Base-by-base conservation (phyloP, 2,113 vertebrate species). In the Pseudopipra pipra region DNA sequence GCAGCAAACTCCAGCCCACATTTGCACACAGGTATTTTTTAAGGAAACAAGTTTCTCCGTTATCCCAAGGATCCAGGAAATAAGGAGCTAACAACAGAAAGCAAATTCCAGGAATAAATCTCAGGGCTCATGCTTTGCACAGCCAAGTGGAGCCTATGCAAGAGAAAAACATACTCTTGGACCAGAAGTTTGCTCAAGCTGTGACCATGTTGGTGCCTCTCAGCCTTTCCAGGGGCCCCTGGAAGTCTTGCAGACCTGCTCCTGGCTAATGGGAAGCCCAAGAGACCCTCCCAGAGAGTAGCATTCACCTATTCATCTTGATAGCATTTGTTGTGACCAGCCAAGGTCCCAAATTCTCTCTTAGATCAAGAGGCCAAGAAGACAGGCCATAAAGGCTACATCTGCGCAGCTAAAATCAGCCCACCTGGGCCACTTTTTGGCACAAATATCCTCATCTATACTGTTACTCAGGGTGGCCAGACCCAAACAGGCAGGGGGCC, bases 381-480 rank as follows among this genome's bases (percentile, higher is more conserved):
- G 76, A 37, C 20, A 61, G 56, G 30, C 35, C 21, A 6, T 31
- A 39, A 61, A 71, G 9, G 8, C 30, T 35, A 1, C 6, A 25
- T 5, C 7, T 59, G 5, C 25, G 27, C 30, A 35, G 41, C 6
- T 67, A 86, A 83, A 88, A 66, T 44, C 39, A 85, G 24, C 27
- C 12, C 2, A 0, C 8, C 7, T 68, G 46, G 14, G 20, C 8
- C 2, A 0, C 51, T 71, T 20, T 62, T 16, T n/a, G 35, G 9
- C 55, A 70, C 4, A 70, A n/a, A 33, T 47, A 5, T 8, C 5
- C 18, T 41, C 33, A 49, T 22, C 28, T 25, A 1, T 15, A 5
- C 12, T 31, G 12, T 23, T 25, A 1, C 1, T 7, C 12, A 23
- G 24, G 6, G 6, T 63, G 52, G 11, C 20, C 31, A 63, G 11